Conservation (phyloP, 2,113 vertebrate species). For the Dasyprocta punctata region DNA sequence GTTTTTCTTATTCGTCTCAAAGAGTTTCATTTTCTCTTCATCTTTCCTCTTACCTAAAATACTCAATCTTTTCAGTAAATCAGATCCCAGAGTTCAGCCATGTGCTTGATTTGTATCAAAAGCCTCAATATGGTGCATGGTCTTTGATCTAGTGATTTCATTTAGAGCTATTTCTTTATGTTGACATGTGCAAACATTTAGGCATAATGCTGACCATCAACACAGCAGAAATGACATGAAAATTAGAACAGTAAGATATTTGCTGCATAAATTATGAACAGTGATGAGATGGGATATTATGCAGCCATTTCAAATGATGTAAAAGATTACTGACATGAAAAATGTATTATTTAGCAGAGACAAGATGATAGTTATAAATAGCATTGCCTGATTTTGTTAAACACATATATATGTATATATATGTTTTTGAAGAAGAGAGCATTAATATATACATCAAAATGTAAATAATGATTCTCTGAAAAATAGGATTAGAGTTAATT, state of each 20-base stretch:
- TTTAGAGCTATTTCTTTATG: not conserved
- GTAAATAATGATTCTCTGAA: not conserved
- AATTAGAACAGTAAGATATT: not conserved
- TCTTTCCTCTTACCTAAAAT: not conserved
- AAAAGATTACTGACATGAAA: slow-evolving; percentile 31
- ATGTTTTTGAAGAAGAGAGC: not conserved
- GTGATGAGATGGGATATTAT: slow-evolving; percentile 64
- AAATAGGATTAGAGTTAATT: not conserved
- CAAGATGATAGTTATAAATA: slow-evolving; percentile 29
- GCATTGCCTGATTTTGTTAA: not conserved
- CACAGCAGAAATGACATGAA: not conserved
- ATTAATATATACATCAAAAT: not conserved
- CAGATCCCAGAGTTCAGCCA: not conserved
- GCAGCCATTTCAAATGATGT: slow-evolving; percentile 55
- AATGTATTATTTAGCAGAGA: slow-evolving; percentile 51
- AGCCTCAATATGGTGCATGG: not conserved
- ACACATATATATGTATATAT: not conserved
- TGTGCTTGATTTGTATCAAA: not conserved
- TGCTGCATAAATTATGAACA: slow-evolving; percentile 54
- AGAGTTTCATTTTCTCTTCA: not conserved
- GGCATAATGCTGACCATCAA: not conserved
- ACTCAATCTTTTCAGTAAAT: not conserved
- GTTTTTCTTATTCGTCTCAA: not conserved
- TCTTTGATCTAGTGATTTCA: not conserved
- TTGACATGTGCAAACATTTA: slow-evolving; percentile 2